Evolutionary conservation across 1,140 invertebrate species (phyloP), one percentile per base, ranked within the genome.

Genomic region (Melipona quadrifasciata): DNA sequence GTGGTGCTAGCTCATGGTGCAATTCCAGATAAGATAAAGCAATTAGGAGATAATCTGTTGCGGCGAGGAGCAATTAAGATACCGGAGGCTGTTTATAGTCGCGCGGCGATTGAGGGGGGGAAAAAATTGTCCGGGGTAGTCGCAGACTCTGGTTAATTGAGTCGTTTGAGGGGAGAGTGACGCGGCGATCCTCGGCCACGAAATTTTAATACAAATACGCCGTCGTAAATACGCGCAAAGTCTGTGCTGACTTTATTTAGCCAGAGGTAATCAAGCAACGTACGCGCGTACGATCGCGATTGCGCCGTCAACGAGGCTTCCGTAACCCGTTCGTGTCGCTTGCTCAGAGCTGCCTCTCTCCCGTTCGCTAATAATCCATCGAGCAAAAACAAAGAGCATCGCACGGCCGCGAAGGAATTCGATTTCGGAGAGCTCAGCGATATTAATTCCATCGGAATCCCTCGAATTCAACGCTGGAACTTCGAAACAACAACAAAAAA

Each of bases 21-120:
- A n/a, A 31, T 65, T 78, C 16, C 12, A 55, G 77, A 79, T 79
- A 53, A 79, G 77, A 79, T 79, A 79, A 68, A 53, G 64, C 65
- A 79, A 79, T 68, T 68, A 68, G 65, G 31, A 68, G 27, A 55
- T 79, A 67, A 79, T 68, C 27, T 55, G 64, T 31, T 19, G 51
- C 51, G 47, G 55, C 27, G 16, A 24, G 64, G 31, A 31, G 77
- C 68, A 55, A 67, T 79, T 53, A 68, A 79, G 51, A 53, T 68
- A 55, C 27, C 34, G 51, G 17, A 31, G 39, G n/a, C 61, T 78
- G 61, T 79, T 79, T 68, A 68, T 55, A 16, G 39, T 3, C 10
- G 77, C 34, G 34, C 34, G 24, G 24, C 39, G 73, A 34, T 75
- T 17, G 27, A 75, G 58, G 27, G 72, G 51, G 39, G 39, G 39